These are phyloP conservation scores for Rhinichthys osculus DNA, from an alignment of 2,797 vertebrate genomes.

Conservation along the genomic window DNA sequence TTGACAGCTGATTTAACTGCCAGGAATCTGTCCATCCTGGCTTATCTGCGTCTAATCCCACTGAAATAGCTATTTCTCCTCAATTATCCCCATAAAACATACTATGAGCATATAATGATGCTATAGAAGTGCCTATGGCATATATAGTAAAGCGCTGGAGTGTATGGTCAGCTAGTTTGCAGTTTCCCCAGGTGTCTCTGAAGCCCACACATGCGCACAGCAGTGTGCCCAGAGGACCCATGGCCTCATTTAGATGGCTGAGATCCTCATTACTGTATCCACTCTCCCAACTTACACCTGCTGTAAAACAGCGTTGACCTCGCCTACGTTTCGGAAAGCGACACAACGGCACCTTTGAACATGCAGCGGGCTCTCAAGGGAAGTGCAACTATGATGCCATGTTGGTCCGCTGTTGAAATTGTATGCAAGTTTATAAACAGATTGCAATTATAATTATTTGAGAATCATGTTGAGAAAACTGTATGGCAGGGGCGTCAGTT, in stretches of 20 bases:
- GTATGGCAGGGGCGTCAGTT: neutral
- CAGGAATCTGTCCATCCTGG: neutral
- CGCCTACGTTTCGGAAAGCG: constrained; percentile 67
- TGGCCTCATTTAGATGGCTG: constrained; percentile 70
- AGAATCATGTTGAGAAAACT: constrained; percentile 35
- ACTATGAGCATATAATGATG: neutral
- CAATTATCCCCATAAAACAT: constrained; percentile 27
- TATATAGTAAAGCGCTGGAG: neutral
- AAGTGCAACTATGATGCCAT: constrained; percentile 12
- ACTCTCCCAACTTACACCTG: constrained; percentile 73
- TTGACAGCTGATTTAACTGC: constrained; percentile 7
- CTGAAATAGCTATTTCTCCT: constrained; percentile 27
- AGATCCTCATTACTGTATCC: constrained; percentile 75
- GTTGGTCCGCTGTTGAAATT: constrained; percentile 6
- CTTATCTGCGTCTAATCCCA: neutral
- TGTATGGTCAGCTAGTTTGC: constrained; percentile 49
- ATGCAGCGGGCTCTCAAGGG: constrained; percentile 49
- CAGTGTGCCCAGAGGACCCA: constrained; percentile 59
- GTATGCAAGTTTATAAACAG: constrained; percentile 40
- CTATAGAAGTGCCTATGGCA: constrained; percentile 2
- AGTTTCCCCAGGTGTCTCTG: constrained; percentile 52
- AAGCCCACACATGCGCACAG: constrained; percentile 61
- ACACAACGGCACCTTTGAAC: constrained; percentile 62
- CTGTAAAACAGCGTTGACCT: constrained; percentile 66
- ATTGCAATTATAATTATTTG: constrained; percentile 27